Evolutionary conservation across 2,888 invertebrate species (phyloP), one percentile per base, ranked within the genome.

Genomic region (Ryuthela nishihirai): DNA sequence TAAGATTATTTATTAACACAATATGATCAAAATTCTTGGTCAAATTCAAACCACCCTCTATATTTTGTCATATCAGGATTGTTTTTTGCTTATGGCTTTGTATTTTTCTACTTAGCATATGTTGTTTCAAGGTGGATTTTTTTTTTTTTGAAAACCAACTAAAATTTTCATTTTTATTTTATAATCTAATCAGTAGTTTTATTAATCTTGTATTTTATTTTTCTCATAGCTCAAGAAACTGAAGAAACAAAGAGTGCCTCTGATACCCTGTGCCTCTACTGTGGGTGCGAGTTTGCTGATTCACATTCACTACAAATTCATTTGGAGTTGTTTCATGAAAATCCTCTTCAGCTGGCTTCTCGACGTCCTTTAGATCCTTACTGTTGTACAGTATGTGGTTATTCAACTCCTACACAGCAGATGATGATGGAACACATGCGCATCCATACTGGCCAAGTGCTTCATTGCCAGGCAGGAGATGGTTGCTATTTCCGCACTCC

Each of bases 211-310:
- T 20, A 4, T 15, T 45, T 18, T 20, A 42, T 9, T 35, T 40
- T 26, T 10, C n/a, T n/a, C n/a, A n/a, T n/a, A n/a, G n/a, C n/a
- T n/a, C n/a, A n/a, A n/a, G n/a, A n/a, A n/a, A n/a, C n/a, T n/a
- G n/a, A n/a, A n/a, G n/a, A n/a, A n/a, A n/a, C 43, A 24, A 38
- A 44, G 49, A 59, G 59, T 59, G 59, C 60, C 49, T 60, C 60
- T 26, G 52, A 52, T 54, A 78, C 78, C 70, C 74, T 78, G 67
- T 79, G 80, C 71, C 75, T 73, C 64, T 73, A 74, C 69, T 80
- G 80, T 73, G 79, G 79, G 61, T 79, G 79, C 71, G 79, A 79
- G 70, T 79, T 79, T 69, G 75, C 76, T 64, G 78, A 79, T 69
- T 77, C 78, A 65, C 71, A 73, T 58, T 79, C 79, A 35, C 72